Evolutionary conservation across 2,888 invertebrate species (phyloP), one percentile per base, ranked within the genome.

Genomic region (Minunthozetes semirufus): DNA sequence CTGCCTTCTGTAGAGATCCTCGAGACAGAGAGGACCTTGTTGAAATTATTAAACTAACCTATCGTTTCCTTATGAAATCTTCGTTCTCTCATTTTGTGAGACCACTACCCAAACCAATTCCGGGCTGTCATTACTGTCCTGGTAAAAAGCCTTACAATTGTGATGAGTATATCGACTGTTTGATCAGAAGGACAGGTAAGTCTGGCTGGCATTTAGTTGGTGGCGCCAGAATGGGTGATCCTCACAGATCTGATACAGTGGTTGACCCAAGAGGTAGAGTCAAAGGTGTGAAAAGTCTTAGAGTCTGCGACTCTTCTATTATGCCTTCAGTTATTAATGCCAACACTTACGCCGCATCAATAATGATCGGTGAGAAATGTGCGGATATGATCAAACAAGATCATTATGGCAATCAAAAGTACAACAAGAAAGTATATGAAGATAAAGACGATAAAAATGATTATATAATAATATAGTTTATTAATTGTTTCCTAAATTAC

Each of bases 351-450:
- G 66, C 66, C 9, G 66, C 38, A 1, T 33, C 42, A 3, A 38
- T 66, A 19, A 66, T 66, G 66, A 66, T 66, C 66, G 66, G 66
- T 8, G 66, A 66, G n/a, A 38, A 66, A n/a, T 33, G 66, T 19
- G 11, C 66, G 1, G 38, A 66, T 19, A 38, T 66, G 66, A 66
- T 66, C 19, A 66, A 66, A 11, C 66, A 66, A 38, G 66, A 66
- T n/a, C 2, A 66, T 38, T 19, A 33, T 13, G 8, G 17, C 15
- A 11, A 27, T 11, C n/a, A 13, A 17, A 2, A 27, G 6, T 8
- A 19, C 6, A 22, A 56, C 25, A 29, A 59, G 5, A n/a, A n/a
- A n/a, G n/a, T n/a, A n/a, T n/a, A n/a, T n/a, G n/a, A n/a, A n/a
- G n/a, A n/a, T n/a, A n/a, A n/a, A n/a, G n/a, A n/a, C n/a, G n/a